A percentile compares a stretch with the other conserved stretches of the same genome.
Evolutionary conservation across 2,113 vertebrate genomes (phyloP).

Genomic region (Phrynosoma blainvillii): DNA sequence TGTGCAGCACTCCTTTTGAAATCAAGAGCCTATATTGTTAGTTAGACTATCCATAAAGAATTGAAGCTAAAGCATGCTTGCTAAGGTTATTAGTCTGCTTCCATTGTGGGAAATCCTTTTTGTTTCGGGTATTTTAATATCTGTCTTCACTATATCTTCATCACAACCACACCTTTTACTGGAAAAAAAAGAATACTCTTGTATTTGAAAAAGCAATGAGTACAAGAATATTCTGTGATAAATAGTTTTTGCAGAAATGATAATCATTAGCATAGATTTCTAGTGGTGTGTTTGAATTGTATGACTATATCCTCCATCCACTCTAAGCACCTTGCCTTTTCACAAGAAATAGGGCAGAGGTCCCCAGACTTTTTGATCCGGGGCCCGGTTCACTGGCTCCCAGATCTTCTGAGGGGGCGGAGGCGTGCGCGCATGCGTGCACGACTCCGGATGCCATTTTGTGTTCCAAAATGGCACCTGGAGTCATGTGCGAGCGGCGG

Average conservation of each 20-base stretch:
- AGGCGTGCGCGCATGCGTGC: too few species aligned
- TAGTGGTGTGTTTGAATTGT: not conserved
- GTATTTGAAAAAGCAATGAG: not conserved
- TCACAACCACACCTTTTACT: not conserved
- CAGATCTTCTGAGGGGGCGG: too few species aligned
- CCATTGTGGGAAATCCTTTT: not conserved
- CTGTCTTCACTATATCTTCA: not conserved
- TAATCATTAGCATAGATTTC: not conserved
- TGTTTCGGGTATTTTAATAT: not conserved
- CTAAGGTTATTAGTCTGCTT: not conserved
- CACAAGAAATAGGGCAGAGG: constrained; percentile 3
- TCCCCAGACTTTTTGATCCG: too few species aligned
- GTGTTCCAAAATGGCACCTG: too few species aligned
- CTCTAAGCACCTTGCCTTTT: not conserved
- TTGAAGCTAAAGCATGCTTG: not conserved
- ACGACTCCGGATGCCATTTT: too few species aligned
- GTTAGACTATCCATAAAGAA: not conserved
- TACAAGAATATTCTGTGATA: not conserved
- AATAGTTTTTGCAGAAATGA: not conserved
- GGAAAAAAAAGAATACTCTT: not conserved
- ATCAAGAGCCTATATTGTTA: not conserved
- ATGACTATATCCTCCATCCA: not conserved
- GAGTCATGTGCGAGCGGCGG: too few species aligned
- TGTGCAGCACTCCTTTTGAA: constrained; percentile 3
- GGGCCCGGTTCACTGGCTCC: too few species aligned